A percentile compares a stretch with the other conserved stretches of the same genome.
These are phyloP conservation scores for Pyrrhia umbra DNA, from an alignment of 2,888 invertebrate genomes.

Conservation along the genomic window DNA sequence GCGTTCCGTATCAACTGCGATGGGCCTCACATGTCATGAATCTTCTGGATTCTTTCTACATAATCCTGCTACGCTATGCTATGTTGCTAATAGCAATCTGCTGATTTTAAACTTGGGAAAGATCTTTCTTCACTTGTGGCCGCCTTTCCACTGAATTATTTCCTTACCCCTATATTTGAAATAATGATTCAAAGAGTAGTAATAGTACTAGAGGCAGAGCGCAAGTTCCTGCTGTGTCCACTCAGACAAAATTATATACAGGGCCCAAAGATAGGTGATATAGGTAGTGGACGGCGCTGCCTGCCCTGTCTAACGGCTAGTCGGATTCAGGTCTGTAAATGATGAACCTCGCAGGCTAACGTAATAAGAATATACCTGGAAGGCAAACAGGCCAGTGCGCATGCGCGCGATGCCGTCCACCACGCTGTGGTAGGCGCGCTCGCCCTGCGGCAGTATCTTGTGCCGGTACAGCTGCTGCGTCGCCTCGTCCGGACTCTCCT, in stretches of 20 bases:
- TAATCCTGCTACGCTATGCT: no score
- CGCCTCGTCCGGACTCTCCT: slow-evolving; percentile 89
- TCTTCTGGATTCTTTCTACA: no score
- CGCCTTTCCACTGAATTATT: background rate
- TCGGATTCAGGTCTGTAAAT: background rate
- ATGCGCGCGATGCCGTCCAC: slow-evolving; percentile 89
- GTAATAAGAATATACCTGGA: slow-evolving; percentile 80
- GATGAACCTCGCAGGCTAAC: slow-evolving; percentile 89
- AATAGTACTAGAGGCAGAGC: no score
- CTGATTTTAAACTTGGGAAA: no score
- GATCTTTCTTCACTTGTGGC: background rate
- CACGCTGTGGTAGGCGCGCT: slow-evolving; percentile 87
- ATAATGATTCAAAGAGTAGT: no score
- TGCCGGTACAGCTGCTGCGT: slow-evolving; percentile 87
- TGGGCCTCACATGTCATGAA: background rate
- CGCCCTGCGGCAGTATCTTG: slow-evolving; percentile 90
- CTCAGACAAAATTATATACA: no score
- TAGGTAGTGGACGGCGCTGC: no score
- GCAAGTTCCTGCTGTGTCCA: no score
- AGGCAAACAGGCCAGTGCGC: slow-evolving; percentile 90
- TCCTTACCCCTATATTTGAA: no score
- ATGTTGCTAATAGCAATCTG: no score
- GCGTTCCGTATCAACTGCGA: background rate
- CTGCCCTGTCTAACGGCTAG: no score
- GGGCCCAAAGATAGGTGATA: no score